Base-by-base conservation (phyloP, 92 coral and sea anemone genomes). In the Siderastrea siderea region DNA sequence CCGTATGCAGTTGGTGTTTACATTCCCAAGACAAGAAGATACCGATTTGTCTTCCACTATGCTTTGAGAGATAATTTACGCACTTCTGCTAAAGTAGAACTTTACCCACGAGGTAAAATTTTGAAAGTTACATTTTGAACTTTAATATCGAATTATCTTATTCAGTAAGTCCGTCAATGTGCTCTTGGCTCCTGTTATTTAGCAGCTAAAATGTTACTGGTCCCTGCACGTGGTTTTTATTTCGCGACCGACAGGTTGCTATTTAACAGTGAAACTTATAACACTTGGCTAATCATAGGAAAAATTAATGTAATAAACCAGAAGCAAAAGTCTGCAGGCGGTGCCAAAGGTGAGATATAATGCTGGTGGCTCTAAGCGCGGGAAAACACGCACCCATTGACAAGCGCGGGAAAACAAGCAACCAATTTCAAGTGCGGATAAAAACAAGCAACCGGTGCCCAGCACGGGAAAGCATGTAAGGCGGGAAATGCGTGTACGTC, bases 21-120 rank as follows among this genome's bases (percentile, higher is more conserved):
- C 19, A 93, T 96, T 38, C 98, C 99, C 43, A 95, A 94, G 67
- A 75, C 93, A 53, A 93, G 99, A 48, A 82, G 77, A 0, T 96
- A 96, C 51, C 98, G 90, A 9, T 77, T 96, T n/a, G 68, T 96
- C 63, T 87, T 96, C 84, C 91, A 87, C 63, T 96, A 95, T 69
- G 98, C 94, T 26, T 85, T 94, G 80, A 83, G 87, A 17, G 87
- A 69, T 12, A 84, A 66, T 66, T 54, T 43, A 11, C 79, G 71
- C 2, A 71, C 88, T 3, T 44, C 87, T 65, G 82, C 86, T 17
- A 83, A 78, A 59, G 71, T 92, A 15, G 64, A 76, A 15, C 83
- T 92, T 15, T 16, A 75, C 14, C 86, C 88, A 2, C 47, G 58
- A 83, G 87, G 87, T 83, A 83, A 57, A n/a, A 61, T 3, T 60